phyloP scores from a whole-genome alignment of 2,797 vertebrate genomes.

The Silurus aristotelis region DNA sequence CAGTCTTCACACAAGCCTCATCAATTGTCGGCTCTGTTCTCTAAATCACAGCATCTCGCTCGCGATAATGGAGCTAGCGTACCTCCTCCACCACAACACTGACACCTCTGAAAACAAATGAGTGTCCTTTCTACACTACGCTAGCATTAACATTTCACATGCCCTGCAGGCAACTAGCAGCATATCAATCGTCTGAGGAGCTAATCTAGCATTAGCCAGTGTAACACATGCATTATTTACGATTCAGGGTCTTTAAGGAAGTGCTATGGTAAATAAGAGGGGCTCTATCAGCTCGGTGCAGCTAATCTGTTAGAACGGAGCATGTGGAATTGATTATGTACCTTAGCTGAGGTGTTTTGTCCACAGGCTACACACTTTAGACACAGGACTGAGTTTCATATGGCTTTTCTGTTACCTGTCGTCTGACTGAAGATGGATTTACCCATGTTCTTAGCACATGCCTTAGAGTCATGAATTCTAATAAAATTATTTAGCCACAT shows the following conservation, averaged over 20 bases:
- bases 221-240: constrained; percentile 46
- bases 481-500: constrained; percentile 2
- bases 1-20: constrained; percentile 5
- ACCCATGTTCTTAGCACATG: not conserved
- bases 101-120: constrained; percentile 39
- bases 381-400: constrained; percentile 11
- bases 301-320: constrained; percentile 17
- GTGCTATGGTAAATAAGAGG: constrained; percentile 35
- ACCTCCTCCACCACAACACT: not conserved
- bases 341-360: constrained; percentile 15
- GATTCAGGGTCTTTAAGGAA: constrained; percentile 29
- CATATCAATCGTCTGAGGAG: constrained; percentile 26
- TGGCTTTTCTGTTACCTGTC: not conserved
- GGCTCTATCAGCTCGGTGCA: not conserved
- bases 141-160: constrained; percentile 43
- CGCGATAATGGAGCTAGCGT: constrained; percentile 26
- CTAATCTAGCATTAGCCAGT: constrained; percentile 43
- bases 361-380: constrained; percentile 33
- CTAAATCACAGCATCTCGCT: constrained; percentile 29
- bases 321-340: constrained; percentile 10
- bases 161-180: constrained; percentile 24
- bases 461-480: constrained; percentile 8
- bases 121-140: constrained; percentile 33
- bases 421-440: constrained; percentile 22
- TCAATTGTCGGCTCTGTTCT: constrained; percentile 6